Evolutionary conservation across 37 sponge, comb jelly and placozoan species (phyloP).

Genomic region (Eunapius fragilis): DNA sequence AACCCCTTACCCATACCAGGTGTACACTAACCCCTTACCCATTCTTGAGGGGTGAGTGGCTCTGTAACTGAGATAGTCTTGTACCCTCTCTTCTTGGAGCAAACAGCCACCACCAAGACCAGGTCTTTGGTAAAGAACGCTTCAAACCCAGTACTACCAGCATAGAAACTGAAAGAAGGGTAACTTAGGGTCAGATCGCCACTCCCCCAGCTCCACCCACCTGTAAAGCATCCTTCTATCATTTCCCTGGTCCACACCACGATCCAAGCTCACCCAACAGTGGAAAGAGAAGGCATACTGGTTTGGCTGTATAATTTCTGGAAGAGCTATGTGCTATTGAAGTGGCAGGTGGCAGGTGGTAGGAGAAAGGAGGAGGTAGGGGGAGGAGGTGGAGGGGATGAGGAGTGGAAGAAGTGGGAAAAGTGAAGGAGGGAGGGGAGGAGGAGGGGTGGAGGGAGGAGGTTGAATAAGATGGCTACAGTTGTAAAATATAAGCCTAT

Average conservation of each 20-base stretch:
- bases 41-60: not conserved
- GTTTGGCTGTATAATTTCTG: slow-evolving; percentile 17
- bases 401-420: not conserved
- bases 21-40: not conserved
- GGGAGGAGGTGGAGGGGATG: not conserved
- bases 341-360: slow-evolving; percentile 11
- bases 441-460: too few relatives aligned
- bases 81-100: slow-evolving; percentile 48
- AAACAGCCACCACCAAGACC: slow-evolving; percentile 76
- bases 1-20: not conserved
- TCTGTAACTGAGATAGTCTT: not conserved
- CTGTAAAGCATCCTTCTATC: not conserved
- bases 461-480: not conserved
- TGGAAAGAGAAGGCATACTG: not conserved
- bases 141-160: slow-evolving; percentile 82
- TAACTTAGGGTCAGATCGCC: not conserved
- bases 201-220: not conserved
- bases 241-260: not conserved
- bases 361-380: slow-evolving; percentile 15
- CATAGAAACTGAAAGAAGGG: slow-evolving; percentile 67
- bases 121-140: slow-evolving; percentile 79
- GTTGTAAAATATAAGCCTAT: not conserved
- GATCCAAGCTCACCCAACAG: slow-evolving; percentile 11
- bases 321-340: slow-evolving; percentile 20
- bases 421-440: not conserved